These are phyloP conservation scores for Acanthiza pusilla DNA, from an alignment of 2,797 vertebrate genomes.

Conservation along the genomic window DNA sequence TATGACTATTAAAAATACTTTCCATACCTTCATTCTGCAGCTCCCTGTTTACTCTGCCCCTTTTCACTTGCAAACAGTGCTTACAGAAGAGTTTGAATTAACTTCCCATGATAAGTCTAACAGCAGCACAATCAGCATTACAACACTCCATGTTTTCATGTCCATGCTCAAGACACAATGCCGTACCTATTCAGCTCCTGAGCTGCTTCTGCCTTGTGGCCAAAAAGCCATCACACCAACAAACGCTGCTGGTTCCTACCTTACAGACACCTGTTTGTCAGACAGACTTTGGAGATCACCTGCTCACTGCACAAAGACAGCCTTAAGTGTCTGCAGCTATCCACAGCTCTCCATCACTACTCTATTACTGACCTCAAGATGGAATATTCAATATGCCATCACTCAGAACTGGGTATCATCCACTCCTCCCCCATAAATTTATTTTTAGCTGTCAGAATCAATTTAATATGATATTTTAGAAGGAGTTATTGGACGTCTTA, in stretches of 20 bases:
- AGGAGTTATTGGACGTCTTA: not conserved
- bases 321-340: not conserved
- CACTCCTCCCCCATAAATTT: not conserved
- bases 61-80: not conserved
- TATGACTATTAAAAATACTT: not conserved
- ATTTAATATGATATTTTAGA: conserved; percentile 19
- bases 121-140: not conserved
- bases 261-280: not conserved
- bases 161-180: not conserved
- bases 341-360: not conserved
- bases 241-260: not conserved
- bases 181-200: not conserved
- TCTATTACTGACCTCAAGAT: not conserved
- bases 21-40: not conserved
- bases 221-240: not conserved
- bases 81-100: not conserved
- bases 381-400: not conserved
- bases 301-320: not conserved
- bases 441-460: conserved; percentile 42
- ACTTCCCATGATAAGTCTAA: not conserved
- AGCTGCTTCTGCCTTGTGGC: not conserved
- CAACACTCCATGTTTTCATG: not conserved
- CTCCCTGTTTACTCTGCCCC: not conserved
- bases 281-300: not conserved
- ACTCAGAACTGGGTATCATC: not conserved